phyloP scores from a whole-genome alignment of 2,888 invertebrate genomes.

The Tipula helvola region DNA sequence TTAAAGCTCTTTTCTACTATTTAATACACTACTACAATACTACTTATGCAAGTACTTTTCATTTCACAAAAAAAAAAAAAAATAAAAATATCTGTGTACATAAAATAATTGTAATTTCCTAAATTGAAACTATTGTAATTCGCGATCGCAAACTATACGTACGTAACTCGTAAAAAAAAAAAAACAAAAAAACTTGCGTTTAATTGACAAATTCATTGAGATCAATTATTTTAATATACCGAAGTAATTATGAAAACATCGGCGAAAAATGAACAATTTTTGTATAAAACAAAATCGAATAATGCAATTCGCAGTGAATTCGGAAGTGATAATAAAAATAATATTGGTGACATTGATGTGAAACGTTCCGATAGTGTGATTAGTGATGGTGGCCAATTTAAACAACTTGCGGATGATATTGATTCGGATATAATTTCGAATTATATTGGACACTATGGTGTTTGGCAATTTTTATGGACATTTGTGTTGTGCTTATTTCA shows the following conservation, averaged over 20 bases:
- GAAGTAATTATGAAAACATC: neutral
- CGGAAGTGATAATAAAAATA: neutral
- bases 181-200: neutral
- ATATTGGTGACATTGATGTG: neutral
- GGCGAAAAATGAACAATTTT: neutral
- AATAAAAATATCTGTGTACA: neutral
- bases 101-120: neutral
- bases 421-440: constrained; percentile 38
- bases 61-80: neutral
- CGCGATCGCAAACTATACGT: neutral
- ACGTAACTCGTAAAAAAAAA: neutral
- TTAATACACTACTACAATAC: neutral
- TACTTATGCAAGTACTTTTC: neutral
- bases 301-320: neutral
- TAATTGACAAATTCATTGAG: neutral
- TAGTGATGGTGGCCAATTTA: neutral
- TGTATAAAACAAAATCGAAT: neutral
- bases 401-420: constrained; percentile 15
- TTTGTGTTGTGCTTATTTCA: constrained; percentile 45
- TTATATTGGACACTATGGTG: constrained; percentile 43
- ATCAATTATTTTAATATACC: neutral
- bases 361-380: neutral
- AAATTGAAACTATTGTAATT: neutral
- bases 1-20: neutral
- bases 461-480: constrained; percentile 45